A percentile compares a stretch with the other conserved stretches of the same genome.
These are phyloP conservation scores for Zoanthus solanderi DNA, from an alignment of 92 coral and sea anemone species.

Conservation along the genomic window DNA sequence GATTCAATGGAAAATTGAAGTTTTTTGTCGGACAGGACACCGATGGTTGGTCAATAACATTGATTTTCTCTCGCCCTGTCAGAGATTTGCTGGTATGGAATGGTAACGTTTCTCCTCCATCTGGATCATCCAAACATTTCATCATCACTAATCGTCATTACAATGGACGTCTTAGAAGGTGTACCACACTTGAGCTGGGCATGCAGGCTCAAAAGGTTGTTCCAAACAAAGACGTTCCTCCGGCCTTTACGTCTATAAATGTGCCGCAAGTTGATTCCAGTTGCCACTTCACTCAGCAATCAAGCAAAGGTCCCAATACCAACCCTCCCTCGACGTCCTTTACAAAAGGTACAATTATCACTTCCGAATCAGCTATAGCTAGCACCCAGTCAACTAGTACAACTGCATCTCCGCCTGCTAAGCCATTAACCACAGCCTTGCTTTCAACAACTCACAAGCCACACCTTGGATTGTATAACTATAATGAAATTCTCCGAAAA, in stretches of 20 bases:
- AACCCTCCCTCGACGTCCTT: not conserved
- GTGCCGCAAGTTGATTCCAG: slow-evolving; percentile 12
- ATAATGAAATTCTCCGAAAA: slow-evolving; percentile 72
- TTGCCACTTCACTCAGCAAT: slow-evolving; percentile 15
- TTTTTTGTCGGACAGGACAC: slow-evolving; percentile 44
- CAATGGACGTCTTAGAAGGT: slow-evolving; percentile 47
- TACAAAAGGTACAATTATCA: not conserved
- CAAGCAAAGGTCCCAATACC: not conserved
- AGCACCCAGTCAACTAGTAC: slow-evolving; percentile 24
- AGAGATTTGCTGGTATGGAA: slow-evolving; percentile 38
- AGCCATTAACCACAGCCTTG: slow-evolving; percentile 4
- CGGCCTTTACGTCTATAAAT: slow-evolving; percentile 15
- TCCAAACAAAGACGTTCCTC: slow-evolving; percentile 17
- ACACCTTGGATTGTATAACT: slow-evolving; percentile 57
- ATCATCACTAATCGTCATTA: slow-evolving; percentile 39
- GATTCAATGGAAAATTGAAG: slow-evolving; percentile 3
- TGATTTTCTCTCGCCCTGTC: slow-evolving; percentile 58
- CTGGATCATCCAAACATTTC: slow-evolving; percentile 26
- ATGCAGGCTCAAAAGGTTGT: slow-evolving; percentile 41
- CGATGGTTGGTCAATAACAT: slow-evolving; percentile 64
- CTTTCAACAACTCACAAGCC: slow-evolving; percentile 1
- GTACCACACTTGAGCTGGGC: slow-evolving; percentile 50
- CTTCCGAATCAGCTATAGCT: not conserved
- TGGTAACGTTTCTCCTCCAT: slow-evolving; percentile 38
- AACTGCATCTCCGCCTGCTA: not conserved